Conservation (phyloP, 2,113 vertebrate species). For the Eurypyga helias region DNA sequence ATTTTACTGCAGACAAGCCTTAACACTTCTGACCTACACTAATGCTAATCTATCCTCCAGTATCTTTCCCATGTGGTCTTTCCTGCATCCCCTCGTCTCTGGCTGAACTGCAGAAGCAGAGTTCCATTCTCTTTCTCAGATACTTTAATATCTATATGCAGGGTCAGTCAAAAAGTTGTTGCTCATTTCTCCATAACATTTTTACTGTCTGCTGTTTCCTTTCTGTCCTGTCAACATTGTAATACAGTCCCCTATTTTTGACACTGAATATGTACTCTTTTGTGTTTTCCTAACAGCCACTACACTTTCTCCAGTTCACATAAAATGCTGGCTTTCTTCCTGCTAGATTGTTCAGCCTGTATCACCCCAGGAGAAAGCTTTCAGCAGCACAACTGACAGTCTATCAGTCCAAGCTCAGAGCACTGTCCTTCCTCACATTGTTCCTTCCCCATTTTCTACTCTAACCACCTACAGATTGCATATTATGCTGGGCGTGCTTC, state of each 20-base stretch:
- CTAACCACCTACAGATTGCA: neutral
- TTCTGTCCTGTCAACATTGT: neutral
- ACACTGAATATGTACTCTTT: neutral
- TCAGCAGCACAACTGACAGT: neutral
- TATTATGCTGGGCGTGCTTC: neutral
- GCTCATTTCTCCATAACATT: neutral
- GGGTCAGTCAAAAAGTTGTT: neutral
- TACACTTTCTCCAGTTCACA: neutral
- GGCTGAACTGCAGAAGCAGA: neutral
- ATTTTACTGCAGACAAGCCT: neutral
- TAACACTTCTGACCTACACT: neutral
- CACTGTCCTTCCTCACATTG: neutral
- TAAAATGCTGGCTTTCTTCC: neutral
- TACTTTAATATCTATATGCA: neutral
- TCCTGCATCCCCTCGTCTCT: neutral
- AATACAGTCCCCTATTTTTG: neutral
- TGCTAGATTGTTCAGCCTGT: neutral
- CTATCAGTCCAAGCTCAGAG: neutral
- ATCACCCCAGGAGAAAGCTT: neutral
- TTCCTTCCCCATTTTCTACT: neutral
- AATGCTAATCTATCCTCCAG: neutral
- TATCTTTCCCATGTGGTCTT: neutral
- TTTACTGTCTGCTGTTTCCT: neutral
- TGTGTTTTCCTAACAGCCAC: neutral
- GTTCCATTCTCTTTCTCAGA: neutral